Evolutionary conservation across 1,140 invertebrate species (phyloP), one percentile per base, ranked within the genome.

Genomic region (Mactra quadrangularis): DNA sequence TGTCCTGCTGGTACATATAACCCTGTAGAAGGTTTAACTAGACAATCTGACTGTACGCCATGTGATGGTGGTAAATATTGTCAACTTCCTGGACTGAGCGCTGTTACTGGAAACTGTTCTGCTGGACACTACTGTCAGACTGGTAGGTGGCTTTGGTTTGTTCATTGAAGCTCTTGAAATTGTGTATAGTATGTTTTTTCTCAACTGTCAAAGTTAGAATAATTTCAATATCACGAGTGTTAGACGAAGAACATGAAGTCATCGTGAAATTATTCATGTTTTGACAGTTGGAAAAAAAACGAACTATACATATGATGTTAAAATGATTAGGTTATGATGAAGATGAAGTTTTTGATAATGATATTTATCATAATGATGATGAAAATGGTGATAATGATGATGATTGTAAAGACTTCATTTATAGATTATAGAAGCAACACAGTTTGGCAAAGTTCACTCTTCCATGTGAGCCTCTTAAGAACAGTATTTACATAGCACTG

Each of bases 41-140:
- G 83, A 41, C 83, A 84, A 27, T 85, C 74, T 19, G 77, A 92
- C 57, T 92, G 91, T 85, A 90, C 90, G 55, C 87, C 88, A 74
- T 92, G 91, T 88, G 87, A 89, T 86, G 90, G 90, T 72, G 91
- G 91, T 1, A 89, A 86, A 52, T 92, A 90, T 79, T 92, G 91
- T 82, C 85, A 79, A 55, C 76, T 83, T 3, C 86, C 88, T 17
- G 89, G 82, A 6, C 82, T 86, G 68, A 66, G 82, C 3, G 77
- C 71, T 62, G 81, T 87, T 3, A 85, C 84, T 29, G 91, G 90
- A 27, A 71, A 85, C 27, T 92, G 91, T 82, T 35, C 64, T 41
- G 86, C 86, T 70, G 91, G 91, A 45, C 92, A 91, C 75, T 92
- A 89, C 84, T 92, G 91, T 87, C 87, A 76, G 62, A 75, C 72